Percentiles rank a stretch among this genome's conserved stretches.
These are phyloP conservation scores for Elmis aenea DNA, from an alignment of 2,888 invertebrate species.

Conservation along the genomic window DNA sequence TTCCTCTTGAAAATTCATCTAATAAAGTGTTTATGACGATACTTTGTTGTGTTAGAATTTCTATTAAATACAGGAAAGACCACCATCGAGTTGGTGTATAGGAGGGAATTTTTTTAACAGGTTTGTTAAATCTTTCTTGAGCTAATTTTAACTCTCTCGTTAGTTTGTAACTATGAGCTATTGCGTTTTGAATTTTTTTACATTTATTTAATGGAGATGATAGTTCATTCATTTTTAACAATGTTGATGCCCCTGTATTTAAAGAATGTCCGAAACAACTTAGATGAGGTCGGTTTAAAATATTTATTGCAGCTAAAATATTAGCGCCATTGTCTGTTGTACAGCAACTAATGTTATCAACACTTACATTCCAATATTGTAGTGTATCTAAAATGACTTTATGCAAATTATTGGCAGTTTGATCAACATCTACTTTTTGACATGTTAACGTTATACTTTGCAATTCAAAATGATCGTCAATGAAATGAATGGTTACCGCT, in stretches of 20 bases:
- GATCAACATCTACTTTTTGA: slow-evolving; percentile 1
- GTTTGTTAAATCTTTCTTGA: no score
- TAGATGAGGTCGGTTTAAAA: not conserved
- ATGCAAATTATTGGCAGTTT: not conserved
- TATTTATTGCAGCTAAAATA: no score
- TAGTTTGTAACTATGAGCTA: slow-evolving; percentile 2
- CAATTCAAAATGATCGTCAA: slow-evolving; percentile 1
- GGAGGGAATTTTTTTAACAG: no score
- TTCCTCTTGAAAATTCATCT: no score
- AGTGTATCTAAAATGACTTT: not conserved
- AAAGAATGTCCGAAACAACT: not conserved
- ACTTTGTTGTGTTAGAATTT: no score
- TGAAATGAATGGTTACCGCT: slow-evolving; percentile 1
- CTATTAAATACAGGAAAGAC: no score
- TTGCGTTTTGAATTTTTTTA: slow-evolving; percentile 3
- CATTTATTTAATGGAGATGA: no score
- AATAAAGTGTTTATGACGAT: no score
- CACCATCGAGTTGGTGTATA: no score
- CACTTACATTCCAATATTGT: not conserved
- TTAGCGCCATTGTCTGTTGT: no score
- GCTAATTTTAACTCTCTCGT: slow-evolving; percentile 1
- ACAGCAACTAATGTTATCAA: no score
- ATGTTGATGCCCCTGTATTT: not conserved
- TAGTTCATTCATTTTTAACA: no score
- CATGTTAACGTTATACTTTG: slow-evolving; percentile 1